Evolutionary conservation across 2,888 invertebrate species (phyloP), one percentile per base, ranked within the genome.

Genomic region (Brachylomia viminalis): DNA sequence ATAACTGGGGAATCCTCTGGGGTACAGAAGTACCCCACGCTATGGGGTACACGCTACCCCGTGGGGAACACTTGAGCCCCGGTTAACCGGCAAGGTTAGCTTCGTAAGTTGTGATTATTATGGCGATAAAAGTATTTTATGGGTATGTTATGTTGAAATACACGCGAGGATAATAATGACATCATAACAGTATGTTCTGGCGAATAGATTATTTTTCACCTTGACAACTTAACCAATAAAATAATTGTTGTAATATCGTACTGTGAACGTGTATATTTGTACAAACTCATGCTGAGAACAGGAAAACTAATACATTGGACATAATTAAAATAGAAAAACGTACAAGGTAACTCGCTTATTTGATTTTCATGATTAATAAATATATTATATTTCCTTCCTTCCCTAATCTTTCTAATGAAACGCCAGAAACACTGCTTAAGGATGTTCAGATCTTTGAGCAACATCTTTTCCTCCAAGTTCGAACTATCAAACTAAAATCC

Each of bases 51-150:
- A 94, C 93, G 95, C 93, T 85, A 93, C 91, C 94, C 96, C 94
- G 89, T 88, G 79, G 96, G 95, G 96, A 92, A 90, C 94, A 95
- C 96, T 95, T 94, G 92, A 93, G 67, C 72, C 72, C 69, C 66
- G 91, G 91, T 90, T 88, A 90, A 90, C 91, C 90, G 90, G 87
- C 84, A 84, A 86, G 86, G 87, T 86, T 86, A 83, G 81, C 79
- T 80, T 80, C 78, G 87, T 88, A 87, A 86, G 81, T 84, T 74
- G 93, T 86, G 83, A 87, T 94, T 93, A 93, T 93, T 93, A 91
- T 90, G 85, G 77, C 81, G 90, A 90, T 91, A 91, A 90, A 87
- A 84, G 86, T 87, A 88, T 90, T 90, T 91, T 91, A 90, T 88
- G 80, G 79, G 79, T 84, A 73, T 83, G 86, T 86, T 86, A 87